These are phyloP conservation scores for Plagiodera versicolora DNA, from an alignment of 2,888 invertebrate genomes.

Conservation along the genomic window DNA sequence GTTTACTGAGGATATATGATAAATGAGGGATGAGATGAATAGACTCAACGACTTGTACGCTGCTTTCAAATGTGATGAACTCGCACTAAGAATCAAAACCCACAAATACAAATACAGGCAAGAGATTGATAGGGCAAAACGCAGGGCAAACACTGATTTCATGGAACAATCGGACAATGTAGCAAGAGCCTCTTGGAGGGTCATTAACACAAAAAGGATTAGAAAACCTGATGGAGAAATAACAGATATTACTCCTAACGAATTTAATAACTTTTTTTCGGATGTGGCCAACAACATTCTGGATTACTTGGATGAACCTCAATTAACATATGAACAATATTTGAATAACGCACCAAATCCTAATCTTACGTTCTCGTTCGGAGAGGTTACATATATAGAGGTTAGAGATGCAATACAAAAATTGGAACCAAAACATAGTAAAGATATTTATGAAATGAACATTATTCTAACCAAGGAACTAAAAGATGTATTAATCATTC, in stretches of 20 bases:
- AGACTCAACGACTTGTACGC: not conserved
- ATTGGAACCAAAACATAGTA: not conserved
- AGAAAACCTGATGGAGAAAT: not conserved
- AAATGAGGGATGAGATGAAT: constrained; percentile 1
- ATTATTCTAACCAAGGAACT: not conserved
- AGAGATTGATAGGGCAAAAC: constrained; percentile 2
- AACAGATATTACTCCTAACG: not conserved
- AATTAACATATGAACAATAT: constrained; percentile 1
- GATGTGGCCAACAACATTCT: not conserved
- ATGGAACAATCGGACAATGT: not conserved
- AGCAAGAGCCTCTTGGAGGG: not conserved
- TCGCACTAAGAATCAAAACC: not conserved
- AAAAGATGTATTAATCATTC: too few relatives aligned
- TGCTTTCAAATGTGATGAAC: constrained; percentile 1
- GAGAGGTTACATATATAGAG: not conserved
- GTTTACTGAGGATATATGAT: not conserved
- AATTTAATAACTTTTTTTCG: not conserved
- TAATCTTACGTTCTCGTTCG: not conserved
- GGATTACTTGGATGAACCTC: not conserved
- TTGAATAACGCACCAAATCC: not conserved
- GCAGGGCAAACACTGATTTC: not conserved
- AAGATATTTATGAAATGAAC: not conserved
- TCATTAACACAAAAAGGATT: not conserved
- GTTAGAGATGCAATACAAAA: constrained; percentile 2
- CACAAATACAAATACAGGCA: not conserved